Evolutionary conservation across 2,888 invertebrate species (phyloP).

Genomic region (Cetonia aurata): DNA sequence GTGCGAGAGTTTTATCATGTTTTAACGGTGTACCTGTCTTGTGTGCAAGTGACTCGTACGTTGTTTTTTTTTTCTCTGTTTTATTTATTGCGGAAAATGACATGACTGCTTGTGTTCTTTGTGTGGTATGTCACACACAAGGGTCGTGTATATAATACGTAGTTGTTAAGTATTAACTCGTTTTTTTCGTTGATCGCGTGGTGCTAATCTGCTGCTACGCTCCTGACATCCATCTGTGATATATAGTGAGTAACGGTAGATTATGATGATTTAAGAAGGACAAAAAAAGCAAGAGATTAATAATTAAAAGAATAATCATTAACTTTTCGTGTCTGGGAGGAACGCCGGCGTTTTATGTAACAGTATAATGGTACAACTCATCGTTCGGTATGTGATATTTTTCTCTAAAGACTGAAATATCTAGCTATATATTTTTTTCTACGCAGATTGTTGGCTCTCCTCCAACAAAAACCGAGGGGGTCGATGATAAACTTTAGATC

Average conservation of each 20-base stretch:
- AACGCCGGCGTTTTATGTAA: conserved; percentile 57
- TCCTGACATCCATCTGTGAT: conserved; percentile 65
- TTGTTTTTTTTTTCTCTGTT: conserved; percentile 56
- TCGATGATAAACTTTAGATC: conserved; percentile 37
- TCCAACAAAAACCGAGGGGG: conserved; percentile 45
- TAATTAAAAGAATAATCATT: conserved; percentile 66
- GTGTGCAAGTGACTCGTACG: conserved; percentile 61
- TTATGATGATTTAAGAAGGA: conserved; percentile 27
- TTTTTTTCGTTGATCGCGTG: conserved; percentile 62
- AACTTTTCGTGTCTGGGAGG: conserved; percentile 65
- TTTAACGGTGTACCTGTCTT: conserved; percentile 62
- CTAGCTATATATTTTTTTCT: conserved; percentile 64
- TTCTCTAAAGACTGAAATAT: conserved; percentile 70
- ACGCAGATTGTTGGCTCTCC: conserved; percentile 54
- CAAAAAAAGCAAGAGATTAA: conserved; percentile 60
- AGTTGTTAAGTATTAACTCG: conserved; percentile 56
- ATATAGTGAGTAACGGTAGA: conserved; percentile 67
- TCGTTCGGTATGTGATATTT: conserved; percentile 68
- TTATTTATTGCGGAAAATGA: conserved; percentile 58
- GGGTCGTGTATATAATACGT: conserved; percentile 54
- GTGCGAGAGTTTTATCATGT: conserved; percentile 62
- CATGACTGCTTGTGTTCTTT: conserved; percentile 61
- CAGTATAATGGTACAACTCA: conserved; percentile 54
- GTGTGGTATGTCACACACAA: conserved; percentile 50
- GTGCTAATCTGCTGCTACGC: conserved; percentile 60